phyloP scores from a whole-genome alignment of 2,888 invertebrate species.

The Nomada fucata region DNA sequence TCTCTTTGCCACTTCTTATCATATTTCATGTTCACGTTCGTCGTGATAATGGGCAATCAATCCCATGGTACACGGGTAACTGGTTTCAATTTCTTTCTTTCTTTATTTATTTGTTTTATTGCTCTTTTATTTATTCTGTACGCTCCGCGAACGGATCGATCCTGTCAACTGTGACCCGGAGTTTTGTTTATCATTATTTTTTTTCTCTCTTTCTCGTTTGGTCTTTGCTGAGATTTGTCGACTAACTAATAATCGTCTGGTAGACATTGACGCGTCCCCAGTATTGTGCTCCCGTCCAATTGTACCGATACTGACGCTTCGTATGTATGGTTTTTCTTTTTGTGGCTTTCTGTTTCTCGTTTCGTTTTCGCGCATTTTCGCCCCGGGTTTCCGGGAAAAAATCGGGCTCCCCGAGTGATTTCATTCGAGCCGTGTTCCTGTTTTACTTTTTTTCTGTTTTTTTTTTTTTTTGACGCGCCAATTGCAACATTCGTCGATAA shows the following conservation, averaged over 20 bases:
- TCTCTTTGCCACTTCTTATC: too few relatives aligned
- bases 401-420: not conserved
- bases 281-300: constrained; percentile 10
- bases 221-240: constrained; percentile 40
- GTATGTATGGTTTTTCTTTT: not conserved
- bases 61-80: too few relatives aligned
- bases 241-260: constrained; percentile 38
- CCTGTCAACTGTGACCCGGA: constrained; percentile 26
- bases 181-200: constrained; percentile 6
- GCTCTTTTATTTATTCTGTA: not conserved
- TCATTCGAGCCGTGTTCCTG: too few relatives aligned
- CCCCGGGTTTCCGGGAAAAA: not conserved
- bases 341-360: not conserved
- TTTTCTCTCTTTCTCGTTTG: constrained; percentile 13
- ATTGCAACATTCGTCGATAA: not conserved
- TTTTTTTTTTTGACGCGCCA: not conserved
- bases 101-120: not conserved
- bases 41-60: too few relatives aligned
- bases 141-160: constrained; percentile 33
- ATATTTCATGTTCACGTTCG: too few relatives aligned
- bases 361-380: not conserved
- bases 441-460: not conserved
- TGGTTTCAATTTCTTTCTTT: not conserved
- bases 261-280: constrained; percentile 1
- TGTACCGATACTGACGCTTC: constrained; percentile 16